Evolutionary conservation across 2,888 invertebrate genomes (phyloP).

Genomic region (Sinohyriopsis cumingii): DNA sequence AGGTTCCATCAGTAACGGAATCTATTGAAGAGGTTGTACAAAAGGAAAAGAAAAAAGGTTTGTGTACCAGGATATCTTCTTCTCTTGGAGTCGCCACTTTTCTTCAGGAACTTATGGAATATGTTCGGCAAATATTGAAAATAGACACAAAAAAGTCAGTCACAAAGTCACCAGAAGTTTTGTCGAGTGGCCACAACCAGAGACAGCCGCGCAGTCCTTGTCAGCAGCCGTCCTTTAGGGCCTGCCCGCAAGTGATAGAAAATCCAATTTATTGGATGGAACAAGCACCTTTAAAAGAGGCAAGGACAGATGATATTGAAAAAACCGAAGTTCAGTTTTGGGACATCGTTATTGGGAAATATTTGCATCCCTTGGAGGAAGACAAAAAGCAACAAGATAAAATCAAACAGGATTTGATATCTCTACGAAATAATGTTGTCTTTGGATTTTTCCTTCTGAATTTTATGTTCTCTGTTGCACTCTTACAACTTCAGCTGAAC

Average conservation of each 20-base stretch:
- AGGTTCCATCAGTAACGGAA: constrained; percentile 47
- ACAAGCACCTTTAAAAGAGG: constrained; percentile 68
- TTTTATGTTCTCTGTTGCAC: constrained; percentile 97
- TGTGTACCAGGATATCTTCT: background rate
- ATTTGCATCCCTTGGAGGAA: constrained; percentile 92
- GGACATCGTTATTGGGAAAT: constrained; percentile 93
- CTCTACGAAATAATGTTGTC: constrained; percentile 49
- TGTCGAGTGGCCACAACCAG: constrained; percentile 2
- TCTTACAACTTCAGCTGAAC: constrained; percentile 93
- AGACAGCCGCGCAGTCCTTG: background rate
- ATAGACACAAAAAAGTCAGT: no score
- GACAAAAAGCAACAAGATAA: constrained; percentile 79
- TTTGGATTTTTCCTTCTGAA: constrained; percentile 86
- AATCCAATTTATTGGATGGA: constrained; percentile 19
- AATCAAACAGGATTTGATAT: constrained; percentile 39
- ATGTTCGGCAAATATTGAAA: constrained; percentile 7
- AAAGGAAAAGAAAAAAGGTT: constrained; percentile 3
- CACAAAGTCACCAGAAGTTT: background rate
- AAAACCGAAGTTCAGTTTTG: constrained; percentile 91
- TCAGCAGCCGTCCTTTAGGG: background rate
- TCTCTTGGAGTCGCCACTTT: constrained; percentile 8
- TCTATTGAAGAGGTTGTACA: background rate
- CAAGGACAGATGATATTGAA: constrained; percentile 86
- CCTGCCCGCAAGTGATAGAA: background rate
- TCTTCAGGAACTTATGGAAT: constrained; percentile 1